Conservation (phyloP, 1,140 invertebrate species). For the Triops longicaudatus region DNA sequence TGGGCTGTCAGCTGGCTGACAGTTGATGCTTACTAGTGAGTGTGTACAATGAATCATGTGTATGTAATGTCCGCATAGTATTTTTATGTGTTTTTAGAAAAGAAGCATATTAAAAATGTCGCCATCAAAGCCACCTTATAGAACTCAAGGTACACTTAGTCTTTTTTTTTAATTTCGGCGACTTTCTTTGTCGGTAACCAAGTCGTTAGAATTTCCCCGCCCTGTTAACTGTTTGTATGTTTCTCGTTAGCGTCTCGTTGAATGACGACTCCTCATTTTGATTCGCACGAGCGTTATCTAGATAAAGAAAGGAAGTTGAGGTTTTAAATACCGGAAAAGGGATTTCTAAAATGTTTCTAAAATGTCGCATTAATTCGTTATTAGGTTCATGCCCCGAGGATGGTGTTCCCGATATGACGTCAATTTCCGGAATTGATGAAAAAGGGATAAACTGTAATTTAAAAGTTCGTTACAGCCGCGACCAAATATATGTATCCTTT, state of each 20-base stretch:
- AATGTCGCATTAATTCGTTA: conserved; percentile 22
- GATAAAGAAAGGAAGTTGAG: neutral
- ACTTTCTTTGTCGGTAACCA: neutral
- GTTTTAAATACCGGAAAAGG: neutral
- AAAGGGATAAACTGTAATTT: conserved; percentile 84
- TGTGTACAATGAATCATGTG: neutral
- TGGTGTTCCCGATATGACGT: conserved; percentile 72
- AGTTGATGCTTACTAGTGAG: neutral
- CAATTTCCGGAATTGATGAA: conserved; percentile 86
- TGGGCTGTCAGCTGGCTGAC: neutral
- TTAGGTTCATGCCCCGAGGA: conserved; percentile 39
- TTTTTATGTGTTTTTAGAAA: neutral
- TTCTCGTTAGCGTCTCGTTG: neutral
- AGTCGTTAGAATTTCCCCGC: neutral
- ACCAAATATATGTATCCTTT: conserved; percentile 90
- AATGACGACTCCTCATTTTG: neutral
- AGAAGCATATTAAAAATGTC: neutral
- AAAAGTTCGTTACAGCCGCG: conserved; percentile 66
- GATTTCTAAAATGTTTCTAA: neutral
- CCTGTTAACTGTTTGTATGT: neutral
- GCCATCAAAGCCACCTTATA: neutral
- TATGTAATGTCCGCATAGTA: neutral
- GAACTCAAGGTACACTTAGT: neutral
- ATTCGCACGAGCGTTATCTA: neutral
- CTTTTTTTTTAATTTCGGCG: neutral